These are phyloP conservation scores for Centropus unirufus DNA, from an alignment of 2,113 vertebrate genomes.

Conservation along the genomic window DNA sequence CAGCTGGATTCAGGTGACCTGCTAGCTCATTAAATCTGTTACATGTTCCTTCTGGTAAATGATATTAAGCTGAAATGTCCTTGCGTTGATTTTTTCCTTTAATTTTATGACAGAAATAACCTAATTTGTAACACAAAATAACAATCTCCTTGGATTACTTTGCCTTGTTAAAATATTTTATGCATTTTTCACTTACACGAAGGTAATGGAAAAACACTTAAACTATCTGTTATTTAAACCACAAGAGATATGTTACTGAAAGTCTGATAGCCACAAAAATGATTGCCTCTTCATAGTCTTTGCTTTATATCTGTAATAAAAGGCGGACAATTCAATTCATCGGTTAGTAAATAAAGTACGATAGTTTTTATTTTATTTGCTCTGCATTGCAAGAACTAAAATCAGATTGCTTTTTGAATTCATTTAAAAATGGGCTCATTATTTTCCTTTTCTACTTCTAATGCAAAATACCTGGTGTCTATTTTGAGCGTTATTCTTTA, in stretches of 20 bases:
- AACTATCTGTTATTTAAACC: constrained; percentile 94
- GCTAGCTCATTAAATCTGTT: constrained; percentile 89
- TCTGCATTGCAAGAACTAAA: constrained; percentile 75
- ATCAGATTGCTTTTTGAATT: constrained; percentile 82
- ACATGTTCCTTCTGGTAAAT: constrained; percentile 85
- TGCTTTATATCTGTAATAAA: constrained; percentile 94
- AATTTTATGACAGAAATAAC: constrained; percentile 90
- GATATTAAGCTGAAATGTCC: constrained; percentile 87
- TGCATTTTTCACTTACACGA: constrained; percentile 87
- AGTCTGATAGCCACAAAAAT: constrained; percentile 90
- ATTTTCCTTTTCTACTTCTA: constrained; percentile 65
- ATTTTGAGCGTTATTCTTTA: constrained; percentile 30
- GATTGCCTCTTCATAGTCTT: constrained; percentile 92
- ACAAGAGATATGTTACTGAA: constrained; percentile 88
- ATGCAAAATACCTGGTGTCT: constrained; percentile 63
- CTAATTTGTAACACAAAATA: constrained; percentile 90
- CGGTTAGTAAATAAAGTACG: constrained; percentile 90
- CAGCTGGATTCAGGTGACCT: constrained; percentile 90
- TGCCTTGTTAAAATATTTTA: constrained; percentile 90
- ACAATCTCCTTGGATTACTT: constrained; percentile 86
- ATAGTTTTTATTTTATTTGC: constrained; percentile 82
- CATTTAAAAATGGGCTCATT: constrained; percentile 76
- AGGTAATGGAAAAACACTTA: constrained; percentile 89
- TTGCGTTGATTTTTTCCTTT: constrained; percentile 84
- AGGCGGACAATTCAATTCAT: constrained; percentile 94